Conservation (phyloP, 2,113 vertebrate genomes). For the Lampris incognitus region DNA sequence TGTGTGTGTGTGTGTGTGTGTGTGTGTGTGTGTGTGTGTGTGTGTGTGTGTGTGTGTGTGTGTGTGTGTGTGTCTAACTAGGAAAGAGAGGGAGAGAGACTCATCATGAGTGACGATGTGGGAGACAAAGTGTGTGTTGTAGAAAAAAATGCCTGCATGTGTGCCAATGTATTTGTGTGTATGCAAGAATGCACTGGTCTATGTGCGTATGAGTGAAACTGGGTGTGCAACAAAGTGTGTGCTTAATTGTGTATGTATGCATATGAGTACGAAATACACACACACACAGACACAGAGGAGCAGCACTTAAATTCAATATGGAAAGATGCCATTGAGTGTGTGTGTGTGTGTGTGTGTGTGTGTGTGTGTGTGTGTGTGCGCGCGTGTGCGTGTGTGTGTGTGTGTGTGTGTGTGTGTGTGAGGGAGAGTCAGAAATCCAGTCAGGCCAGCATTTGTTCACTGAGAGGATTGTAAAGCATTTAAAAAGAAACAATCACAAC, state of each 20-base stretch:
- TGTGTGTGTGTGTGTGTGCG: background rate
- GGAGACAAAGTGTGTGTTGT: background rate
- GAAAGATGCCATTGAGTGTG: background rate
- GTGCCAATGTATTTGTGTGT: too few relatives aligned
- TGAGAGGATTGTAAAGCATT: slow-evolving; percentile 4
- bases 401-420: slow-evolving; percentile 11
- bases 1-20: background rate
- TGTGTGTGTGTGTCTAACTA: background rate
- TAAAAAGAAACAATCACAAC: slow-evolving; percentile 62
- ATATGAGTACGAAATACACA: background rate
- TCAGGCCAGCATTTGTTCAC: slow-evolving; percentile 34
- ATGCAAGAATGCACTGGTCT: too few relatives aligned
- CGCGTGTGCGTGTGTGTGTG: slow-evolving; percentile 3
- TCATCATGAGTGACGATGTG: background rate
- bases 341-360: background rate
- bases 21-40: background rate
- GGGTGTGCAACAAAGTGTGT: background rate
- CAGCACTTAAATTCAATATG: background rate
- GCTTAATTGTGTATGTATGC: background rate
- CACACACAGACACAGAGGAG: background rate
- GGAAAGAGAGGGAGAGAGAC: background rate
- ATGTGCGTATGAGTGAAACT: too few relatives aligned
- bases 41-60: background rate
- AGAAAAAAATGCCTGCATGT: too few relatives aligned
- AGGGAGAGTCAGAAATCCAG: slow-evolving; percentile 6